Percentiles rank a stretch among this genome's conserved stretches.
Evolutionary conservation across 2,888 invertebrate genomes (phyloP).

Genomic region (Schizaphis graminum): DNA sequence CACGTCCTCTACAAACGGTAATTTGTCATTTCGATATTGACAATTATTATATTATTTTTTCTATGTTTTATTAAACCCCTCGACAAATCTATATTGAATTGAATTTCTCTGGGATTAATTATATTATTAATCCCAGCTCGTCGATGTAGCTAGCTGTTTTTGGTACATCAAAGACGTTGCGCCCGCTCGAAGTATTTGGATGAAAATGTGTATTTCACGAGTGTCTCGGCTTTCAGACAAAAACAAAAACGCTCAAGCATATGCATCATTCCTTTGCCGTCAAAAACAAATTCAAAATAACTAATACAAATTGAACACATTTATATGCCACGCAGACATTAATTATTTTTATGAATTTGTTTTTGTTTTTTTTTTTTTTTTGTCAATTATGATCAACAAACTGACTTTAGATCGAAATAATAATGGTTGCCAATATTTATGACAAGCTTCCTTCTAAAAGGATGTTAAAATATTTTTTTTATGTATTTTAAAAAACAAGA

Average conservation of each 20-base stretch:
- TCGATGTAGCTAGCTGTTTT: background rate
- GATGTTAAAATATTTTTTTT: background rate
- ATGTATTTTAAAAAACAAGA: background rate
- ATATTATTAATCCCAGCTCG: background rate
- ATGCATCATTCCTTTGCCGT: background rate
- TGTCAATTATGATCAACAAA: background rate
- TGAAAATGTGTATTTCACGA: background rate
- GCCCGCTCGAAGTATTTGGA: background rate
- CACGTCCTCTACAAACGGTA: background rate
- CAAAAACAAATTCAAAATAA: background rate
- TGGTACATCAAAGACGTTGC: background rate
- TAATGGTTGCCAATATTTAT: background rate
- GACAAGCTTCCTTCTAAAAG: background rate
- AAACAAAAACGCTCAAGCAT: background rate
- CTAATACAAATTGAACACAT: background rate
- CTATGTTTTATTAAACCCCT: background rate
- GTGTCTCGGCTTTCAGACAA: background rate
- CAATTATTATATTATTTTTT: conserved; percentile 39
- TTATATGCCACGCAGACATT: background rate
- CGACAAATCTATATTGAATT: conserved; percentile 3
- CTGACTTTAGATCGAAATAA: background rate
- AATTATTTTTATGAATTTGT: background rate
- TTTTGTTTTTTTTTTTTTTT: background rate
- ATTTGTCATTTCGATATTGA: conserved; percentile 35
- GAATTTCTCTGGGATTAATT: conserved; percentile 11